phyloP scores from a whole-genome alignment of 2,888 invertebrate genomes.

The Cheilosia impressa region DNA sequence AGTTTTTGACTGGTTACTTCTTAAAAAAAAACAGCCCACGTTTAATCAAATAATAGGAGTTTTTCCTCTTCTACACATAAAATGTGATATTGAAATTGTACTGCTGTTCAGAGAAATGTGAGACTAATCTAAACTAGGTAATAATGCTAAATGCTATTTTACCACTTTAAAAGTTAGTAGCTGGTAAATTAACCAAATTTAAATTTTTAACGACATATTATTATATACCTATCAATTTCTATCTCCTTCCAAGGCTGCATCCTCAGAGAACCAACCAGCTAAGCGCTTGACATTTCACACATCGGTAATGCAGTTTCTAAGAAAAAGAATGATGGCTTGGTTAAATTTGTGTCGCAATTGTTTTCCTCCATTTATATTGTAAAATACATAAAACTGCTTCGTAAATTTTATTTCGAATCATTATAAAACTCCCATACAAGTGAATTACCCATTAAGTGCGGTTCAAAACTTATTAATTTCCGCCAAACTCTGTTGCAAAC shows the following conservation, averaged over 20 bases:
- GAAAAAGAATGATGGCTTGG: slow-evolving; percentile 28
- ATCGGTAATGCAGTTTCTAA: slow-evolving; percentile 36
- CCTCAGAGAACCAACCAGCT: not conserved
- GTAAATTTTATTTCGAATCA: not conserved
- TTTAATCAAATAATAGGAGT: too few relatives aligned
- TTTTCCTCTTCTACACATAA: too few relatives aligned
- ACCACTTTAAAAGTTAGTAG: too few relatives aligned
- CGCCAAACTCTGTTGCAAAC: not conserved
- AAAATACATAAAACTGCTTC: not conserved
- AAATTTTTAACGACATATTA: too few relatives aligned
- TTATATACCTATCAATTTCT: too few relatives aligned
- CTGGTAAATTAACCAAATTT: too few relatives aligned
- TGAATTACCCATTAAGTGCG: not conserved
- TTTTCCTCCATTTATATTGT: slow-evolving; percentile 8
- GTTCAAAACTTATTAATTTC: not conserved
- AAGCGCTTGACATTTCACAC: slow-evolving; percentile 21
- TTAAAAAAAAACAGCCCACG: too few relatives aligned
- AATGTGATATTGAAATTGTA: too few relatives aligned
- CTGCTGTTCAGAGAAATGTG: too few relatives aligned
- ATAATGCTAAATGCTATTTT: too few relatives aligned
- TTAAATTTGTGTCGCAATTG: slow-evolving; percentile 28
- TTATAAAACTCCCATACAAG: not conserved
- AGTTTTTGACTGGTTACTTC: too few relatives aligned
- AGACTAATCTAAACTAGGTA: too few relatives aligned
- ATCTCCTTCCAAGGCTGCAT: not conserved